Percentiles rank a stretch among this genome's conserved stretches.
Conservation (phyloP, 1,140 invertebrate genomes). For the Acromyrmex heyeri region DNA sequence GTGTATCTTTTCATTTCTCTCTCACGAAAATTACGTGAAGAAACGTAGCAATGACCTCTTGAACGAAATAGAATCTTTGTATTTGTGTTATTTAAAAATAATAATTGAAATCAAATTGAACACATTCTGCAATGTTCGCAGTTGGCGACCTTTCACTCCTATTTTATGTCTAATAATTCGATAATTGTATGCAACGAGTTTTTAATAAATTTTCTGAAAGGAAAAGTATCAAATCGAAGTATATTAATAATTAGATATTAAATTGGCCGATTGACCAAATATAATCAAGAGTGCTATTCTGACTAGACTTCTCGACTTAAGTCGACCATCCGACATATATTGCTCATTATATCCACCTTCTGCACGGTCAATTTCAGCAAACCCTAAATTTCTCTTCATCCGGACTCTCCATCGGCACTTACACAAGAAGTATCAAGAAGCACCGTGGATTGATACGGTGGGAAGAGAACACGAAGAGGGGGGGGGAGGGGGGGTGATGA, state of each 20-base stretch:
- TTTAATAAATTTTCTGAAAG: neutral
- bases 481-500: neutral
- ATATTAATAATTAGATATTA: neutral
- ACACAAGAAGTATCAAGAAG: slow-evolving; percentile 35
- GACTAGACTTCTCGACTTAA: slow-evolving; percentile 37
- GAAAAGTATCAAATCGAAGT: neutral
- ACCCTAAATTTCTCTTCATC: slow-evolving; percentile 69
- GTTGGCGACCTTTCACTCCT: neutral
- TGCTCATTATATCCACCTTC: neutral
- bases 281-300: too few relatives aligned
- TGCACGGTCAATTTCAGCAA: slow-evolving; percentile 34
- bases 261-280: neutral
- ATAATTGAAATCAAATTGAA: slow-evolving; percentile 14
- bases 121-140: slow-evolving; percentile 18
- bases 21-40: slow-evolving; percentile 9
- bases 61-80: slow-evolving; percentile 25
- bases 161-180: neutral
- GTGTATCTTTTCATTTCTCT: slow-evolving; percentile 27
- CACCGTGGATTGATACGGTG: neutral
- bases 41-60: slow-evolving; percentile 53
- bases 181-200: neutral
- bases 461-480: neutral
- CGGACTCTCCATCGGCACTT: slow-evolving; percentile 42
- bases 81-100: neutral
- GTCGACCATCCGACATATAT: neutral